These are phyloP conservation scores for Wasmannia auropunctata DNA, from an alignment of 1,140 invertebrate genomes.

Conservation along the genomic window DNA sequence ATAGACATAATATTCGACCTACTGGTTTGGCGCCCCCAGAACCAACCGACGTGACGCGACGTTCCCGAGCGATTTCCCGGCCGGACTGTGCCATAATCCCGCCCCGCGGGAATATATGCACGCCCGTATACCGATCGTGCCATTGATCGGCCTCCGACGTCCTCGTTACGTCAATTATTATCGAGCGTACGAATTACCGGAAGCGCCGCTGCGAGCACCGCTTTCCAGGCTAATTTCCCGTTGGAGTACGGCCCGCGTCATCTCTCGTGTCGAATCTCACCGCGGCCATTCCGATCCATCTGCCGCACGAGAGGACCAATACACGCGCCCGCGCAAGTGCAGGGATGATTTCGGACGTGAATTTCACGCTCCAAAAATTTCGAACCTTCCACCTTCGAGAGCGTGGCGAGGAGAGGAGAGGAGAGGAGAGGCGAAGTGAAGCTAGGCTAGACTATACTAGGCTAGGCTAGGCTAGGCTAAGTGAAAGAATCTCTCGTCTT, in stretches of 20 bases:
- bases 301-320: constrained; percentile 1
- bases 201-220: constrained; percentile 67
- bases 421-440: neutral
- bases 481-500: constrained; percentile 1
- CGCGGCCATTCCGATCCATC: constrained; percentile 8
- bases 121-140: constrained; percentile 62
- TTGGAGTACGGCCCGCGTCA: constrained; percentile 58
- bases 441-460: neutral
- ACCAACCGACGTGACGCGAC: constrained; percentile 1
- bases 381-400: neutral
- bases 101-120: constrained; percentile 55
- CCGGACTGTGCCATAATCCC: constrained; percentile 27
- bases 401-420: neutral
- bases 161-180: constrained; percentile 79
- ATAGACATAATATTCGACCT: constrained; percentile 16
- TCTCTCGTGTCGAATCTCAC: constrained; percentile 29
- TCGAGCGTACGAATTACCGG: constrained; percentile 73
- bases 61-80: constrained; percentile 32
- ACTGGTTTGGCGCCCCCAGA: neutral
- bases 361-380: constrained; percentile 47
- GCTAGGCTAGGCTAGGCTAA: neutral
- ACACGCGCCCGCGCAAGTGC: neutral
- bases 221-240: constrained; percentile 74
- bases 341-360: constrained; percentile 8
- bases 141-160: constrained; percentile 69